A percentile compares a stretch with the other conserved stretches of the same genome.
These are phyloP conservation scores for Adoxophyes honmai DNA, from an alignment of 1,140 invertebrate genomes.

Conservation along the genomic window DNA sequence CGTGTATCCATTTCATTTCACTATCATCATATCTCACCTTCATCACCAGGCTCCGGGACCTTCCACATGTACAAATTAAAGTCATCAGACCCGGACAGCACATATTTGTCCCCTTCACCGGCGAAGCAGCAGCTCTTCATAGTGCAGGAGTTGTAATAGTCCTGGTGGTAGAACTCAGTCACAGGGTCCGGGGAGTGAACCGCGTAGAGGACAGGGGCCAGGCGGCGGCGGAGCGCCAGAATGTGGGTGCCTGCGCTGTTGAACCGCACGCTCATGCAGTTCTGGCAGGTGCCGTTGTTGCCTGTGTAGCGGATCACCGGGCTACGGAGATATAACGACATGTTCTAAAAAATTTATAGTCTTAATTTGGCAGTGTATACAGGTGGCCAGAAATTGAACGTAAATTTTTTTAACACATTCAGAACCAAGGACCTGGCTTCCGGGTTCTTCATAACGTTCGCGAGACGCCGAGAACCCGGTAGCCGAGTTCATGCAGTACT, in stretches of 20 bases:
- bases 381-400: no score
- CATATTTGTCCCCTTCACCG: conserved; percentile 92
- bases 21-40: conserved; percentile 69
- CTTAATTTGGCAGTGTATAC: no score
- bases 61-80: conserved; percentile 97
- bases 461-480: no score
- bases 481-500: no score
- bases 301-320: conserved; percentile 85
- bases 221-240: conserved; percentile 88
- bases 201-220: conserved; percentile 90
- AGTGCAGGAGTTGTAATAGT: conserved; percentile 97
- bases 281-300: conserved; percentile 81
- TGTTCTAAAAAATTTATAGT: no score
- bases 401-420: no score
- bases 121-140: conserved; percentile 98
- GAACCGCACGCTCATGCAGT: conserved; percentile 95
- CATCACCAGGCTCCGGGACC: conserved; percentile 79
- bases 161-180: conserved; percentile 92
- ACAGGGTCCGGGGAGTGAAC: conserved; percentile 82
- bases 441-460: no score
- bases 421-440: no score
- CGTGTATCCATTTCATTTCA: no score
- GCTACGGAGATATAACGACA: conserved; percentile 54
- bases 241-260: conserved; percentile 88
- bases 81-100: conserved; percentile 95